Conservation (phyloP, 2,797 vertebrate species). For the Intellagama lesueurii region DNA sequence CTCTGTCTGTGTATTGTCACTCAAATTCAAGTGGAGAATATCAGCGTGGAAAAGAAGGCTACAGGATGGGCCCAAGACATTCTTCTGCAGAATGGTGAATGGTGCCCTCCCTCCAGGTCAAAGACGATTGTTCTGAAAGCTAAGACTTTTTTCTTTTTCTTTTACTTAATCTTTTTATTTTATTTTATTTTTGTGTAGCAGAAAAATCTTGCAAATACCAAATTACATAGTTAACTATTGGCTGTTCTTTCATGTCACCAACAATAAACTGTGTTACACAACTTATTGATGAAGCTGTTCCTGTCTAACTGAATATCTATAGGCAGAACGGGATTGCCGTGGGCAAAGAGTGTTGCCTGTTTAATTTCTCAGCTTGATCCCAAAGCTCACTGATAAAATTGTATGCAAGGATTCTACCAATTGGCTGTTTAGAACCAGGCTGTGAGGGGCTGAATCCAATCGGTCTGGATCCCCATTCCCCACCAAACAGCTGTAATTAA, state of each 20-base stretch:
- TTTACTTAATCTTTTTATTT: no score
- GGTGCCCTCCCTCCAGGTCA: neutral
- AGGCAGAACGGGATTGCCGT: neutral
- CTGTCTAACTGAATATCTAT: neutral
- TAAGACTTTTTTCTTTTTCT: neutral
- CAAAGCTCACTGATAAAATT: neutral
- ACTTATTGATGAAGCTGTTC: neutral
- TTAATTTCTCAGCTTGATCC: neutral
- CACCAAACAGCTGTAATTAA: neutral
- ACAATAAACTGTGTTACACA: neutral
- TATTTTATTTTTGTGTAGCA: no score
- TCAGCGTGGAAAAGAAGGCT: no score
- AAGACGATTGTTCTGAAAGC: neutral
- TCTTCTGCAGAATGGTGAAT: neutral
- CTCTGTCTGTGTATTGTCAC: neutral
- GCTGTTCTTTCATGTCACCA: neutral
- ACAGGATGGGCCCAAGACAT: neutral
- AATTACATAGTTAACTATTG: neutral
- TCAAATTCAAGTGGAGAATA: neutral
- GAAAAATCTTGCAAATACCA: no score
- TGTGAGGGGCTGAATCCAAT: neutral
- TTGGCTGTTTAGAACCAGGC: neutral
- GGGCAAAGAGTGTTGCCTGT: neutral
- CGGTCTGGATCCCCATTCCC: neutral
- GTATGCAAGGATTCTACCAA: neutral